Evolutionary conservation across 2,113 vertebrate species (phyloP).

Genomic region (Morone saxatilis): DNA sequence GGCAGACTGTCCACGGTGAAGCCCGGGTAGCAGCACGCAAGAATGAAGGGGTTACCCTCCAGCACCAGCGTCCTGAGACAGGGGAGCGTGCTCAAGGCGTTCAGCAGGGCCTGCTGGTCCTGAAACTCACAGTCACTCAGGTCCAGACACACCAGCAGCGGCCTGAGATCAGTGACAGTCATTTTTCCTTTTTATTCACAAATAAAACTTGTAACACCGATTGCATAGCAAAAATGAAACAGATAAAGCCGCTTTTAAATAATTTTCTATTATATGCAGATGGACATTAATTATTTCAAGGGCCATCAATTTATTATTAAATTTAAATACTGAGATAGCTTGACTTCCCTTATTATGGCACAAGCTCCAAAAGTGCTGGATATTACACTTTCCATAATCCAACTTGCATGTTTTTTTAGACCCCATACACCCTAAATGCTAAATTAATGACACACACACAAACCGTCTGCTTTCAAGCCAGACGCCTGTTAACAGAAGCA

Average conservation of each 20-base stretch:
- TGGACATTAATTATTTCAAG: no score
- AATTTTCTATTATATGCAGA: no score
- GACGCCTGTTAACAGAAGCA: neutral
- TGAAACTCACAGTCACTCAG: conserved; percentile 89
- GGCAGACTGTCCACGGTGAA: conserved; percentile 86
- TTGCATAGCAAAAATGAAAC: neutral
- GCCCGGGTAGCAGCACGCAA: conserved; percentile 87
- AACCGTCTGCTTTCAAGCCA: no score
- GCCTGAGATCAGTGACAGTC: conserved; percentile 81
- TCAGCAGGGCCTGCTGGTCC: conserved; percentile 79
- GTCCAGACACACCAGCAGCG: conserved; percentile 90
- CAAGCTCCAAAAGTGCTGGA: neutral
- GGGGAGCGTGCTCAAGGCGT: conserved; percentile 75
- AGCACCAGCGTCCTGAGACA: conserved; percentile 85
- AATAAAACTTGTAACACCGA: neutral
- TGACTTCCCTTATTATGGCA: neutral
- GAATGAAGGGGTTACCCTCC: conserved; percentile 88
- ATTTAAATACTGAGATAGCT: no score
- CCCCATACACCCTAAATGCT: neutral
- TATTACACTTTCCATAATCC: neutral
- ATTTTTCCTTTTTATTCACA: neutral
- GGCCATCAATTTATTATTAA: no score
- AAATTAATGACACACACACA: neutral
- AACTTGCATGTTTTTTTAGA: neutral
- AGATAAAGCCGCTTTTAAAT: neutral